A percentile compares a stretch with the other conserved stretches of the same genome.
Conservation (phyloP, 1,140 invertebrate species). For the Scaptomyza graminum region DNA sequence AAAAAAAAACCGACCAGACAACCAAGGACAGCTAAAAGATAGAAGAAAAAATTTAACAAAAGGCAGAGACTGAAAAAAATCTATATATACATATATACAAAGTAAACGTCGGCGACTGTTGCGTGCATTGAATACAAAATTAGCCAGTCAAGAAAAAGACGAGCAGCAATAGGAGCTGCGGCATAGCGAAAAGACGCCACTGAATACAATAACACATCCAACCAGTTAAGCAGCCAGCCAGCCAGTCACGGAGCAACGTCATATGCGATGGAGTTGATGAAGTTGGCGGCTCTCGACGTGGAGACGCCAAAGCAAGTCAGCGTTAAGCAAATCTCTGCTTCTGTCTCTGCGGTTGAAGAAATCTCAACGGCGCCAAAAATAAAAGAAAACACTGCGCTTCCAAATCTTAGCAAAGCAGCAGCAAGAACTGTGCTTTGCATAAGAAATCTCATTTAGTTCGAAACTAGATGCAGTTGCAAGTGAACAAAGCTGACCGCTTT, state of each 20-base stretch:
- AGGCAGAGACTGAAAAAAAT: slow-evolving; percentile 17
- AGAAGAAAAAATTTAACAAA: slow-evolving; percentile 16
- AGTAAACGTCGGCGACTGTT: slow-evolving; percentile 72
- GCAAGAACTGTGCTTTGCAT: slow-evolving; percentile 51
- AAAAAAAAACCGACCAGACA: not conserved
- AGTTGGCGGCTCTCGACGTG: slow-evolving; percentile 47
- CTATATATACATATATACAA: slow-evolving; percentile 36
- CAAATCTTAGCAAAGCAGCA: slow-evolving; percentile 40
- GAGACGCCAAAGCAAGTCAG: slow-evolving; percentile 31
- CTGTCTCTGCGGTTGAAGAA: slow-evolving; percentile 28
- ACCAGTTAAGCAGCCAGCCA: slow-evolving; percentile 1
- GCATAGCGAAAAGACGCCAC: not conserved
- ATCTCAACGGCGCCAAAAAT: slow-evolving; percentile 25
- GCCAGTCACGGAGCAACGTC: slow-evolving; percentile 41
- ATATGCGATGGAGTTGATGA: slow-evolving; percentile 38
- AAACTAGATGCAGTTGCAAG: not conserved
- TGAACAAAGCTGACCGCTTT: slow-evolving; percentile 9
- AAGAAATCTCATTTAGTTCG: slow-evolving; percentile 3
- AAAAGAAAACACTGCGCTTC: not conserved
- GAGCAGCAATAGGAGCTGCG: not conserved
- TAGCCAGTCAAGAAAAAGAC: slow-evolving; percentile 28
- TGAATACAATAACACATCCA: not conserved
- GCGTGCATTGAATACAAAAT: slow-evolving; percentile 81
- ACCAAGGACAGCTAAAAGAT: slow-evolving; percentile 3
- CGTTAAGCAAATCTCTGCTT: slow-evolving; percentile 40